Conservation (phyloP, 2,888 invertebrate genomes). For the Ormia ochracea region DNA sequence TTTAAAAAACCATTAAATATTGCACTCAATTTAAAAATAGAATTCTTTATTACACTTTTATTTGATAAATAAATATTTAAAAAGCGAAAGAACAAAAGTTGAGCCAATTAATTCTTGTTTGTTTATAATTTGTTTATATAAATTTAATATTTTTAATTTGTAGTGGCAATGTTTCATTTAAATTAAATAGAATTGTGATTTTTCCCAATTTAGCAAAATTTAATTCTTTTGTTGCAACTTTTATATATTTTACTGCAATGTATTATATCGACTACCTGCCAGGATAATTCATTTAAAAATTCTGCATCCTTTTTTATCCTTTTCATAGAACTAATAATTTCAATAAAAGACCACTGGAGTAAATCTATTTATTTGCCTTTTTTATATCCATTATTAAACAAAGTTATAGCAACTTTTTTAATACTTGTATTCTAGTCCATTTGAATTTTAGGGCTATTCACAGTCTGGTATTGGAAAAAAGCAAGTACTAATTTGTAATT, state of each 20-base stretch:
- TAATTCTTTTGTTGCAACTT: too few species aligned
- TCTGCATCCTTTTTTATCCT: background rate
- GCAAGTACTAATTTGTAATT: background rate
- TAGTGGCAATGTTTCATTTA: too few species aligned
- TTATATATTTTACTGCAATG: too few species aligned
- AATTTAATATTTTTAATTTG: too few species aligned
- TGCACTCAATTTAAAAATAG: background rate
- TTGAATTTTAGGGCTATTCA: background rate
- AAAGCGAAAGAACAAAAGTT: too few species aligned
- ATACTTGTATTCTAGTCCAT: background rate
- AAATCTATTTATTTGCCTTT: background rate
- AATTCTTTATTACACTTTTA: too few species aligned
- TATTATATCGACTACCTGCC: background rate
- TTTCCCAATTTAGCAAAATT: too few species aligned
- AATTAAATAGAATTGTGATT: too few species aligned
- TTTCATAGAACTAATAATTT: background rate
- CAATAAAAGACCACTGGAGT: background rate
- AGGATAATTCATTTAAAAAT: background rate
- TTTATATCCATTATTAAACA: background rate
- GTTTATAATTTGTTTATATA: too few species aligned
- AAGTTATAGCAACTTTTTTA: constrained; percentile 2
- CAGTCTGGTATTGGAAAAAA: background rate
- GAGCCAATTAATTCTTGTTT: too few species aligned
- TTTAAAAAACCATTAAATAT: background rate
- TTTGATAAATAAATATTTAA: too few species aligned